Evolutionary conservation across 2,113 vertebrate species (phyloP), one percentile per base, ranked within the genome.

Genomic region (Burhinus bistriatus): DNA sequence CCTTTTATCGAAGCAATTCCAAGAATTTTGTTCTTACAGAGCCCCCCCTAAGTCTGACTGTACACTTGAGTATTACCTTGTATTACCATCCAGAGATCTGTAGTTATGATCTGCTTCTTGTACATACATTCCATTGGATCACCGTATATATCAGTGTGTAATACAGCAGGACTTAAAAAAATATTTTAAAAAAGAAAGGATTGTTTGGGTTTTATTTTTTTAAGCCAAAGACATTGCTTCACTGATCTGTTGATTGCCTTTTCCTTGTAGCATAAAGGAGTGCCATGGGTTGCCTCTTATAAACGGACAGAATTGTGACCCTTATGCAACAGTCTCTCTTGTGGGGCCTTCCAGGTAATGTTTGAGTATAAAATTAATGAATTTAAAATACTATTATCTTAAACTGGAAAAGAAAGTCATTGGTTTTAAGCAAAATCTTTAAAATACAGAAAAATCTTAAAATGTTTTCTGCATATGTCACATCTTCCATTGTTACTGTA

Each of bases 251-350:
- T 66, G n/a, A 68, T 79, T 95, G 73, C 64, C 36, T 71, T 98
- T 81, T 94, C 71, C 57, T 87, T 94, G 54, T 87, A 99, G 99
- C 84, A 99, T 99, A 98, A 99, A 99, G 70, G 99, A 99, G 83
- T 99, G 99, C 97, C 99, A 99, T 90, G 99, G 99, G 11, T 98
- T 99, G 93, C 99, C 99, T 91, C 98, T 99, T 92, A 99, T 99
- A 95, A 99, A 98, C 6, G 99, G 99, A 68, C 99, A 99, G 97
- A 99, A 99, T 91, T 99, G 99, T 97, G 99, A 99, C 93, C 98
- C 99, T 23, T 99, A 99, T 17, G 99, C 99, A 86, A 99, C 99
- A 25, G 99, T 99, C 77, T 99, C 99, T 81, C 98, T 99, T 14
- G 98, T 99, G 55, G 99, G 99, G 61, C 99, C 99, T 94, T 98